Conservation (phyloP, 2,113 vertebrate species). For the Antigone vipio region DNA sequence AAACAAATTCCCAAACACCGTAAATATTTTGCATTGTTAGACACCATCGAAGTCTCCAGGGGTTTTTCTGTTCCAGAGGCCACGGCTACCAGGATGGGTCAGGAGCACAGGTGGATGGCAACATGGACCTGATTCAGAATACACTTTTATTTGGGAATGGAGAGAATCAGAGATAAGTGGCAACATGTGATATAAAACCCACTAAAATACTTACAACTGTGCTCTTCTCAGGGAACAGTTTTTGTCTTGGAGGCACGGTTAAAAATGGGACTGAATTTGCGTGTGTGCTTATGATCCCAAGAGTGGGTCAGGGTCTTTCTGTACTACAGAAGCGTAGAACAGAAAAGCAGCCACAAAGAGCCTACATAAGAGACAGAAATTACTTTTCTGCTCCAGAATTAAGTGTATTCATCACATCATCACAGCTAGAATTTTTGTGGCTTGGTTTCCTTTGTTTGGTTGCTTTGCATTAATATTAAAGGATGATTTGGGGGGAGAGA, state of each 20-base stretch:
- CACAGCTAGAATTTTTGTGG: constrained; percentile 23
- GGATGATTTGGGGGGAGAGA: background rate
- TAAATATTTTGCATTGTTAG: background rate
- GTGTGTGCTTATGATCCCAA: background rate
- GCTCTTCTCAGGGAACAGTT: background rate
- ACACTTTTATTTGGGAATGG: background rate
- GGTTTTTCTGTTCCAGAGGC: background rate
- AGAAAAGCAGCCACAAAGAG: background rate
- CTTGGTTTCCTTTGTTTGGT: constrained; percentile 12
- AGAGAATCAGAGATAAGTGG: background rate
- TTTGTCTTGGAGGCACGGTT: background rate
- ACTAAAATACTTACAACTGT: background rate
- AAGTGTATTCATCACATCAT: constrained; percentile 12
- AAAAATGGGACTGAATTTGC: background rate
- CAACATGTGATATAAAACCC: background rate
- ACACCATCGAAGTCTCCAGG: background rate
- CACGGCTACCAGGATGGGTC: background rate
- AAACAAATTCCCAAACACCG: background rate
- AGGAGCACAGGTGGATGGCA: background rate
- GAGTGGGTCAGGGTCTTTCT: background rate
- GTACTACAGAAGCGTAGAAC: background rate
- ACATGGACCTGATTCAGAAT: background rate
- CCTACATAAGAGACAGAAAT: constrained; percentile 8
- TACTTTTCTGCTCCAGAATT: background rate
- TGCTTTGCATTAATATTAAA: constrained; percentile 65